These are phyloP conservation scores for Monoplex corrugatus DNA, from an alignment of 2,888 invertebrate genomes.

Conservation along the genomic window DNA sequence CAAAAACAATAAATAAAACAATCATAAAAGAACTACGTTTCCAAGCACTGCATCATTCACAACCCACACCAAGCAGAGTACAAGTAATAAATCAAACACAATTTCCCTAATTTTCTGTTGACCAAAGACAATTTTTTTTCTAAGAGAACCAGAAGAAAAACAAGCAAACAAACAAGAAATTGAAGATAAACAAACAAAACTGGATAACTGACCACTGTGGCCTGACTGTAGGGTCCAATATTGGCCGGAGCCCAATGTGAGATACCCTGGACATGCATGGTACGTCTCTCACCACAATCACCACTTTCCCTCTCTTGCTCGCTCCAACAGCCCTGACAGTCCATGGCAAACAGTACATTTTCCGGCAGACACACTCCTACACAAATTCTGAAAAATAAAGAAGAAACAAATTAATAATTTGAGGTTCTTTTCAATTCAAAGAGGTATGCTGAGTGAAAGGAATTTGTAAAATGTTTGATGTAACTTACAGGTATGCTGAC, in stretches of 20 bases:
- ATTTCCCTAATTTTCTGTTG: too few species aligned
- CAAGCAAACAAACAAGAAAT: neutral
- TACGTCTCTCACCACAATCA: constrained; percentile 76
- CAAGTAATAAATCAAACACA: neutral
- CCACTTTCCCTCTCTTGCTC: neutral
- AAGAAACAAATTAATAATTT: neutral
- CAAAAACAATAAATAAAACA: too few species aligned
- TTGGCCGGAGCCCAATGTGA: constrained; percentile 99
- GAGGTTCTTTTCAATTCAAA: too few species aligned
- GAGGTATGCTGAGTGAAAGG: too few species aligned
- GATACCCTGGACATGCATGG: constrained; percentile 96
- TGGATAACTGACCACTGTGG: constrained; percentile 87
- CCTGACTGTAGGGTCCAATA: constrained; percentile 97
- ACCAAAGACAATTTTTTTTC: too few species aligned
- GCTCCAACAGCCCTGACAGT: constrained; percentile 67
- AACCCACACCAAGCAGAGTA: neutral
- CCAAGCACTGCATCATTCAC: too few species aligned
- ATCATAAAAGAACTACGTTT: too few species aligned
- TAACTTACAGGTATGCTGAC: too few species aligned
- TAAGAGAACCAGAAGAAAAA: too few species aligned
- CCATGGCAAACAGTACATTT: constrained; percentile 72
- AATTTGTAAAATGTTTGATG: too few species aligned
- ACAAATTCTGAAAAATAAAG: constrained; percentile 69
- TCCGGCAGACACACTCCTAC: constrained; percentile 73
- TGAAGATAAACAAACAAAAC: neutral